Percentiles rank a stretch among this genome's conserved stretches.
Evolutionary conservation across 2,888 invertebrate species (phyloP).

Genomic region (Chymomyza caudatula): DNA sequence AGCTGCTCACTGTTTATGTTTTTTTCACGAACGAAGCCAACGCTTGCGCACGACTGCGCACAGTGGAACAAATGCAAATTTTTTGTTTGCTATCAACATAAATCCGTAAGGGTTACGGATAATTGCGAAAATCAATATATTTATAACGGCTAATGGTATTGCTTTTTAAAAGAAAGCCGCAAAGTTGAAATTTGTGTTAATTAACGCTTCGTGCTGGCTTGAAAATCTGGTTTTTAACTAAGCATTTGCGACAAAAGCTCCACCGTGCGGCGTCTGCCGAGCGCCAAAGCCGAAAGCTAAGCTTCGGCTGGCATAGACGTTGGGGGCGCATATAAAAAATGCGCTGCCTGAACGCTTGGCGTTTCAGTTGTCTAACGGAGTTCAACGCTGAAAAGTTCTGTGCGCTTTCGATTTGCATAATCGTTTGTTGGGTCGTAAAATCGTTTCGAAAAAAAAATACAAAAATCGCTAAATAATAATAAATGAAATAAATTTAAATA

Average conservation of each 20-base stretch:
- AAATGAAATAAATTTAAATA: background rate
- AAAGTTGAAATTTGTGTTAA: background rate
- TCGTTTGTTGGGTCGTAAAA: slow-evolving; percentile 12
- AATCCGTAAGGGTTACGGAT: background rate
- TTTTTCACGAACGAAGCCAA: slow-evolving; percentile 21
- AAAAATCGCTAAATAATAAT: slow-evolving; percentile 3
- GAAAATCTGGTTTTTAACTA: background rate
- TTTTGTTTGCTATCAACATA: no score
- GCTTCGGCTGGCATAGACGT: slow-evolving; percentile 40
- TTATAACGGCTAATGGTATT: no score
- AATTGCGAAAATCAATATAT: background rate
- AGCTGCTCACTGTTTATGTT: slow-evolving; percentile 69
- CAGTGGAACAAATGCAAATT: background rate
- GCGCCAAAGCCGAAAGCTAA: slow-evolving; percentile 40
- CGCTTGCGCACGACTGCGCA: slow-evolving; percentile 43
- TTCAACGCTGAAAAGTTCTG: slow-evolving; percentile 54
- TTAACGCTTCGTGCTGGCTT: background rate
- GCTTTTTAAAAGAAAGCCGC: background rate
- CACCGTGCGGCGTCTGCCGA: background rate
- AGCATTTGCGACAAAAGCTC: background rate
- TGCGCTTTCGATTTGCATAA: slow-evolving; percentile 39
- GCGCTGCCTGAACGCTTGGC: slow-evolving; percentile 43
- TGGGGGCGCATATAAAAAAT: slow-evolving; percentile 48
- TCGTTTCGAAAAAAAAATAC: slow-evolving; percentile 22
- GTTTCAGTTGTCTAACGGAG: slow-evolving; percentile 67